Percentiles rank a stretch among this genome's conserved stretches.
Conservation (phyloP, 2,888 invertebrate genomes). For the Phengaris alcon region DNA sequence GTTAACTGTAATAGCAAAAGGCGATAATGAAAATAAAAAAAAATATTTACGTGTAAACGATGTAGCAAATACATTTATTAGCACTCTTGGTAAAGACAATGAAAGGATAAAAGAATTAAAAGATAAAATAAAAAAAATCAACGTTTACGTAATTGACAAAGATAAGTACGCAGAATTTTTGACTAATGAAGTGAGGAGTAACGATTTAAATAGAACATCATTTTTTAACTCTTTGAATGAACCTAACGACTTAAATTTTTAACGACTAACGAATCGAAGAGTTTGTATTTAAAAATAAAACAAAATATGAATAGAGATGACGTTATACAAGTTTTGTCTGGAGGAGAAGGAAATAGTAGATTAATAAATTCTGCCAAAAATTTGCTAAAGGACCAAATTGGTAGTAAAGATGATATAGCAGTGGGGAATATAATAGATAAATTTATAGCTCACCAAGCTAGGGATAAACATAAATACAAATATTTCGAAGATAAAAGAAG, state of each 20-base stretch:
- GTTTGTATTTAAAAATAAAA: conserved; percentile 61
- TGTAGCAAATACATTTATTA: conserved; percentile 45
- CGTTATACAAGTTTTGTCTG: conserved; percentile 51
- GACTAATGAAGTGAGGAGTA: conserved; percentile 48
- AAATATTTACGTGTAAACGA: conserved; percentile 38
- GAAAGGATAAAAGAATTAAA: conserved; percentile 52
- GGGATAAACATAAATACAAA: conserved; percentile 54
- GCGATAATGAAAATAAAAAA: conserved; percentile 34
- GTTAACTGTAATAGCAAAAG: conserved; percentile 30
- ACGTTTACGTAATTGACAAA: conserved; percentile 52
- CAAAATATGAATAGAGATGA: conserved; percentile 68
- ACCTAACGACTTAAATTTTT: conserved; percentile 52
- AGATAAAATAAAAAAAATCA: conserved; percentile 54
- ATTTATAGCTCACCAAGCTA: conserved; percentile 39
- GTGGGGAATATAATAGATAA: conserved; percentile 61
- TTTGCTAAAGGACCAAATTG: conserved; percentile 43
- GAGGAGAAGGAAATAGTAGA: conserved; percentile 42
- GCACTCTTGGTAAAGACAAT: conserved; percentile 41
- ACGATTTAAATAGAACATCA: conserved; percentile 54
- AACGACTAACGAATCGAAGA: conserved; percentile 49
- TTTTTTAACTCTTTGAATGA: conserved; percentile 58
- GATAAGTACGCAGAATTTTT: conserved; percentile 48
- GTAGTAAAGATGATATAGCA: conserved; percentile 46
- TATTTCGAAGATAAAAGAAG: conserved; percentile 47
- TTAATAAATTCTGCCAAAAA: conserved; percentile 52